Percentiles rank a stretch among this genome's conserved stretches.
These are phyloP conservation scores for Chelonus insularis DNA, from an alignment of 1,140 invertebrate species.

Conservation along the genomic window DNA sequence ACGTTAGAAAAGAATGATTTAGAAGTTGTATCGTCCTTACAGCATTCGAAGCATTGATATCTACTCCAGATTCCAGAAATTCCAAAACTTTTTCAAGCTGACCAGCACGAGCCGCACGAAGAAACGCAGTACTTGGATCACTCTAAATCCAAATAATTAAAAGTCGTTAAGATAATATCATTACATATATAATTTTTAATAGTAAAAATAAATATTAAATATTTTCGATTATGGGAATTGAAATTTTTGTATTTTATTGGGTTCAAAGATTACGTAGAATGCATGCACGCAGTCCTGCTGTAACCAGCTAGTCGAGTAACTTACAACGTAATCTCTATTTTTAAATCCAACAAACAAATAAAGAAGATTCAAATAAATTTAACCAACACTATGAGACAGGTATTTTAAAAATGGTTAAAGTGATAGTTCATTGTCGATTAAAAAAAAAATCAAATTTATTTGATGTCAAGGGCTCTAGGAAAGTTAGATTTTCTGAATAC, in stretches of 20 bases:
- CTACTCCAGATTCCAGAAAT: conserved; percentile 88
- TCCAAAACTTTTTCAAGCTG: conserved; percentile 95
- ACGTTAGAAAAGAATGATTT: too few species aligned
- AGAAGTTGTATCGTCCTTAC: conserved; percentile 75
- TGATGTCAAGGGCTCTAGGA: neutral
- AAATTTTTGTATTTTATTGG: conserved; percentile 10
- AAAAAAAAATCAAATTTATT: neutral
- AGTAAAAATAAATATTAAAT: neutral
- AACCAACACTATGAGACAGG: conserved; percentile 9
- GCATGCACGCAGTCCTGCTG: neutral
- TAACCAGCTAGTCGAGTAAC: conserved; percentile 14
- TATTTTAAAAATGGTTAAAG: neutral
- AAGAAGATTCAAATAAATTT: conserved; percentile 24
- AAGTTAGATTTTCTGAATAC: neutral
- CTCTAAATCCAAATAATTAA: conserved; percentile 66
- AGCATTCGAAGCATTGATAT: conserved; percentile 98
- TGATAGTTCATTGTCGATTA: conserved; percentile 5
- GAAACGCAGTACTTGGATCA: conserved; percentile 81
- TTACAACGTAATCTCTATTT: conserved; percentile 31
- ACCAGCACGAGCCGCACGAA: conserved; percentile 93
- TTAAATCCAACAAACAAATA: conserved; percentile 23
- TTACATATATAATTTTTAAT: neutral
- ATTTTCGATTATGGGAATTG: neutral
- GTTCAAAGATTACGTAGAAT: conserved; percentile 3
- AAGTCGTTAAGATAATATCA: conserved; percentile 16